A percentile compares a stretch with the other conserved stretches of the same genome.
phyloP scores from a whole-genome alignment of 2,113 vertebrate genomes.

The Paraplagusia blochii region DNA sequence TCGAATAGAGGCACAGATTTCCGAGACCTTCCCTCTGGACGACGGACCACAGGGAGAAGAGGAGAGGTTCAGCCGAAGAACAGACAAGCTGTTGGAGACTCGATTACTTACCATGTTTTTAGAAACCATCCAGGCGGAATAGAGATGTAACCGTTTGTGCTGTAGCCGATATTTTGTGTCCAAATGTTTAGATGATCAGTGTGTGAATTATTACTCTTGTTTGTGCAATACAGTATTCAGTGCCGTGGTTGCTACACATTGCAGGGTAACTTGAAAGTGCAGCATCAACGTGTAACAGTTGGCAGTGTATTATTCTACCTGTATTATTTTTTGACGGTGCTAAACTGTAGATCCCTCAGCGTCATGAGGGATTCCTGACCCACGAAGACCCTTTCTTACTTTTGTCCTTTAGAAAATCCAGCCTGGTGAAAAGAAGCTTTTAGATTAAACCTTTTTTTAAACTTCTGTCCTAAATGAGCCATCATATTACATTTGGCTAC shows the following conservation, averaged over 20 bases:
- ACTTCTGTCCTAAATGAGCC: neutral
- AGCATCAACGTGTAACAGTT: constrained; percentile 18
- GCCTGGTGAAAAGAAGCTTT: constrained; percentile 14
- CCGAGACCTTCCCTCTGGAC: constrained; percentile 6
- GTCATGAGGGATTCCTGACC: constrained; percentile 41
- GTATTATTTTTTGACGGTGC: constrained; percentile 62
- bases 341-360: constrained; percentile 53
- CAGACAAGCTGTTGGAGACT: constrained; percentile 13
- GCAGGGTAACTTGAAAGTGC: constrained; percentile 20
- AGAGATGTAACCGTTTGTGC: constrained; percentile 40
- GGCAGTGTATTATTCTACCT: constrained; percentile 40
- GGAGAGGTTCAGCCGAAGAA: neutral
- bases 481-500: neutral
- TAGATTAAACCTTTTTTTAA: neutral
- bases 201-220: constrained; percentile 17
- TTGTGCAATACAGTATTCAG: constrained; percentile 6
- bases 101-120: constrained; percentile 24
- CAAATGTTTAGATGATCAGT: constrained; percentile 20
- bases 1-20: neutral
- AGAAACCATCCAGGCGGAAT: constrained; percentile 34
- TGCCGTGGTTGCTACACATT: constrained; percentile 14
- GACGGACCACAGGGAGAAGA: constrained; percentile 1
- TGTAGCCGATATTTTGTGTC: constrained; percentile 31
- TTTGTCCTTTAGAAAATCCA: constrained; percentile 6
- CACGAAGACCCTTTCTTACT: neutral